Evolutionary conservation across 2,797 vertebrate genomes (phyloP), one percentile per base, ranked within the genome.

Genomic region (Helicolenus hilgendorfi): DNA sequence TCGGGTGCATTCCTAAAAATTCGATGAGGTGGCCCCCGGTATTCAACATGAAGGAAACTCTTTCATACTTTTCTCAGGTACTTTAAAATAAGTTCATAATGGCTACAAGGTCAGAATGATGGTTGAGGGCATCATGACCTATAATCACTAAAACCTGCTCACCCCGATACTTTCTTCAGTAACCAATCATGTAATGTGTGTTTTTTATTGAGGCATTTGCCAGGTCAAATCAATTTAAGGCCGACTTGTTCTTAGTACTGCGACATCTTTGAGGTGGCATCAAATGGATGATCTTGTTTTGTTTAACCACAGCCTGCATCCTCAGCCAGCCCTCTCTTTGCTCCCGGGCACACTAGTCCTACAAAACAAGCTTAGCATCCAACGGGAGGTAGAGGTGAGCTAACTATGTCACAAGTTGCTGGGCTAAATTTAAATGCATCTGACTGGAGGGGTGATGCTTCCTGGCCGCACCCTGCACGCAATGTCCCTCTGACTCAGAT

Each of bases 361-460:
- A 45, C 62, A 49, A 80, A 85, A 83, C 81, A 83, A 83, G 86
- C 65, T 88, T 76, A 89, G 27, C 58, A 59, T 77, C 59, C 56
- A 64, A 26, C 81, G 62, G 60, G 72, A 79, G 55, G 20, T 83
- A 58, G 83, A 38, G 63, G 31, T 69, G 53, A 80, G 18, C 67
- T 79, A 78, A 90, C 45, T 78, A 80, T 86, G 87, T 88, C 76
- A 80, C 69, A 77, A 83, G 41, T 41, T 62, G 31, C 58, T 36
- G n/a, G 22, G 63, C 77, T 79, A 89, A 56, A 86, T 87, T 90
- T 69, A 86, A 91, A 88, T 77, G 79, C 78, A 33, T 59, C 68
- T 74, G 72, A 71, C 72, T 79, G 27, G 18, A 72, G 38, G 26
- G 26, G 33, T 22, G 76, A 78, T 73, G 63, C 55, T 79, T 81